Conservation (phyloP, 1,140 invertebrate species). For the Pogonomyrmex barbatus region DNA sequence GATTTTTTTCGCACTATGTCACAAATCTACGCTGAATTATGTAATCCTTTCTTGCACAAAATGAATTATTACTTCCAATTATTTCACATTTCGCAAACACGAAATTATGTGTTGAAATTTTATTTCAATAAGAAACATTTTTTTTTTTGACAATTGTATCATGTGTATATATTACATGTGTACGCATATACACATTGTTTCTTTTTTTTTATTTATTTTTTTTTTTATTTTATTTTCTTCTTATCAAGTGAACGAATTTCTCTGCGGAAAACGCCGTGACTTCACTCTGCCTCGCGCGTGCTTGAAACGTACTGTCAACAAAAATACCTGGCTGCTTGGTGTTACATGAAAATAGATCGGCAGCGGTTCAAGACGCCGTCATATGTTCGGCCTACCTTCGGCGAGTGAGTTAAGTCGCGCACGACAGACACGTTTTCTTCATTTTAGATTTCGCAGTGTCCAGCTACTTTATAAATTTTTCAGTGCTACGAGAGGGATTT, state of each 20-base stretch:
- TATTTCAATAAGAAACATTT: neutral
- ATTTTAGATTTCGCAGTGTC: neutral
- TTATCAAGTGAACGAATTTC: neutral
- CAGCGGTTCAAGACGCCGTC: slow-evolving; percentile 55
- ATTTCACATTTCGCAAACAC: neutral
- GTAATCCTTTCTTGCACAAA: neutral
- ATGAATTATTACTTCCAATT: too few relatives aligned
- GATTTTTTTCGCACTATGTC: neutral
- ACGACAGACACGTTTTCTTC: too few relatives aligned
- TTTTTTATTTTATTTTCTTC: neutral
- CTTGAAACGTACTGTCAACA: slow-evolving; percentile 60
- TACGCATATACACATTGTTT: neutral
- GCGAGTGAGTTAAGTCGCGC: neutral
- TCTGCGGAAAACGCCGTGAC: neutral
- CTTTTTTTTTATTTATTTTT: neutral
- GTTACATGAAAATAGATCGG: slow-evolving; percentile 73
- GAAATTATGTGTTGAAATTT: neutral
- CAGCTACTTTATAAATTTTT: neutral
- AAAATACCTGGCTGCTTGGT: slow-evolving; percentile 74
- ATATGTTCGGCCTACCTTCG: slow-evolving; percentile 49
- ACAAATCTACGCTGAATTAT: neutral
- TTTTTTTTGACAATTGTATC: neutral
- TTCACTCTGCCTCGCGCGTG: slow-evolving; percentile 13
- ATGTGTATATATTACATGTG: neutral
- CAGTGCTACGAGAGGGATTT: neutral